Evolutionary conservation across 2,797 vertebrate species (phyloP).

Genomic region (Cirrhinus mrigala): DNA sequence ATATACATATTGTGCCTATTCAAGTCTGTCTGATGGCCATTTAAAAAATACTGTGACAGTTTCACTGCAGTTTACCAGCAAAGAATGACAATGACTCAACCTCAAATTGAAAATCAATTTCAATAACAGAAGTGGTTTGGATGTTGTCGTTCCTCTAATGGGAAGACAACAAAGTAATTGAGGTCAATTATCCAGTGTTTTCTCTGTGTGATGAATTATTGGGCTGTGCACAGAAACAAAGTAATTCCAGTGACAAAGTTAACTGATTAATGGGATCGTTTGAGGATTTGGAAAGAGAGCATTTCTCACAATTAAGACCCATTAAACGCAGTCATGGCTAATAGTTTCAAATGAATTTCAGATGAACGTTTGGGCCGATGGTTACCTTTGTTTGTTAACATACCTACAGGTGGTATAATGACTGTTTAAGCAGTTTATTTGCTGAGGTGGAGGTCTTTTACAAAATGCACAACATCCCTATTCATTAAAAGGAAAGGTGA

Average conservation of each 20-base stretch:
- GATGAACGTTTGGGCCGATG: not conserved
- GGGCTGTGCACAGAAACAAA: conserved; percentile 34
- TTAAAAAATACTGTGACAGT: conserved; percentile 11
- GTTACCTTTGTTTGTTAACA: conserved; percentile 12
- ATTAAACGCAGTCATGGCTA: conserved; percentile 40
- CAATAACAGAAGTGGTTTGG: conserved; percentile 33
- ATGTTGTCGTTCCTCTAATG: conserved; percentile 44
- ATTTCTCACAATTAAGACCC: conserved; percentile 50
- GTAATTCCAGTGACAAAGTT: conserved; percentile 25
- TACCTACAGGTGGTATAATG: not conserved
- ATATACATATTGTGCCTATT: too few relatives aligned
- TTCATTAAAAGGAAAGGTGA: not conserved
- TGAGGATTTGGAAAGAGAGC: conserved; percentile 34
- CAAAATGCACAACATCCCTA: not conserved
- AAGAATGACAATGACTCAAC: conserved; percentile 1
- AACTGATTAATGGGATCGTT: conserved; percentile 54
- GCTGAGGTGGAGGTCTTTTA: not conserved
- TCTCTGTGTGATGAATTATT: conserved; percentile 37
- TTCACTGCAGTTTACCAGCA: not conserved
- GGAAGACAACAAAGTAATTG: conserved; percentile 47
- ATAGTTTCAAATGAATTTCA: conserved; percentile 11
- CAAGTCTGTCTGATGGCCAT: not conserved
- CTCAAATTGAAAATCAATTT: conserved; percentile 31
- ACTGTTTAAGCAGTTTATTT: not conserved
- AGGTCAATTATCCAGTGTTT: conserved; percentile 53